Conservation (phyloP, 2,113 vertebrate genomes). For the Perca flavescens region DNA sequence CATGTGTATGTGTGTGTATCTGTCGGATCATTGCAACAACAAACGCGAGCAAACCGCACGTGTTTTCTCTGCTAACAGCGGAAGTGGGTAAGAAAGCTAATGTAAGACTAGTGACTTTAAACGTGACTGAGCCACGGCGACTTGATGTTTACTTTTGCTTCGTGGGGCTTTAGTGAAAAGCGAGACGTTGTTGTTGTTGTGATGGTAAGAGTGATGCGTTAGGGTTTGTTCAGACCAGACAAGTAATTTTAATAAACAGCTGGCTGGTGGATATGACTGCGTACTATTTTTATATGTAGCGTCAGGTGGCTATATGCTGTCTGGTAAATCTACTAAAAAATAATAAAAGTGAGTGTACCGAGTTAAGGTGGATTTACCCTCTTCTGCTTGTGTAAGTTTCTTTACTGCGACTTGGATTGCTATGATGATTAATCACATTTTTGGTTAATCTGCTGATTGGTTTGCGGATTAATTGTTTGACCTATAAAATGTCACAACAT, state of each 20-base stretch:
- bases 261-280: neutral
- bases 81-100: constrained; percentile 64
- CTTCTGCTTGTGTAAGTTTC: neutral
- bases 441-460: neutral
- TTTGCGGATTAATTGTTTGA: neutral
- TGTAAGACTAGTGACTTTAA: neutral
- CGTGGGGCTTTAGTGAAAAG: neutral
- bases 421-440: neutral
- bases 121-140: constrained; percentile 3
- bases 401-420: neutral
- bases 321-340: neutral
- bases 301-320: too few species aligned
- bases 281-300: neutral
- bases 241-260: neutral
- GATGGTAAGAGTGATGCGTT: neutral
- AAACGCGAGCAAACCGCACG: constrained; percentile 26
- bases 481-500: neutral
- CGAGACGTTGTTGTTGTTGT: neutral
- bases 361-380: neutral
- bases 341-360: neutral
- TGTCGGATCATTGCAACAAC: constrained; percentile 16
- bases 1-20: neutral
- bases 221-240: too few species aligned
- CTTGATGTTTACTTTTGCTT: constrained; percentile 54
- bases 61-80: constrained; percentile 32